A percentile compares a stretch with the other conserved stretches of the same genome.
These are phyloP conservation scores for Drosophila sulfurigaster DNA, from an alignment of 1,140 invertebrate species.

Conservation along the genomic window DNA sequence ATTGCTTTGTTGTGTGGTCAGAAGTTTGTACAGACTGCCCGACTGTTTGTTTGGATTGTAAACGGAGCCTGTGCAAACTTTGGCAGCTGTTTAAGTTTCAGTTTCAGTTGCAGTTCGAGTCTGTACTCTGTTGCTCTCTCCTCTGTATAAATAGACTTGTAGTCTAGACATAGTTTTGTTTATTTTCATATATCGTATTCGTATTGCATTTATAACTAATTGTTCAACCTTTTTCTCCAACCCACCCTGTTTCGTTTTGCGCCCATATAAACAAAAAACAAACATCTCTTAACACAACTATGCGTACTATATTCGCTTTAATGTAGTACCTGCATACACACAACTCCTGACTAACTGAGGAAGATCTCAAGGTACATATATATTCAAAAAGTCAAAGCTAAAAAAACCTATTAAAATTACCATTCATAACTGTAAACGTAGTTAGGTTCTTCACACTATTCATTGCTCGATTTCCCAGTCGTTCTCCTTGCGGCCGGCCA, in stretches of 20 bases:
- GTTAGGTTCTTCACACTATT: slow-evolving; percentile 11
- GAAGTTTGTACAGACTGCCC: slow-evolving; percentile 26
- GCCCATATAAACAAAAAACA: slow-evolving; percentile 38
- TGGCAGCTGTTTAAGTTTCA: slow-evolving; percentile 20
- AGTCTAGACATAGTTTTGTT: slow-evolving; percentile 29
- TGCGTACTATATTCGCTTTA: slow-evolving; percentile 49
- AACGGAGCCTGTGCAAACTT: slow-evolving; percentile 26
- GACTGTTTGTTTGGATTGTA: slow-evolving; percentile 35
- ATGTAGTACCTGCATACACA: slow-evolving; percentile 73
- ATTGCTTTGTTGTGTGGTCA: slow-evolving; percentile 31
- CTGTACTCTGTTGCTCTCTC: slow-evolving; percentile 29
- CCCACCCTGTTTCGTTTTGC: slow-evolving; percentile 51
- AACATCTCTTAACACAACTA: slow-evolving; percentile 24
- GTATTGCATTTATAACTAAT: slow-evolving; percentile 70
- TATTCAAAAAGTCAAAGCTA: slow-evolving; percentile 52
- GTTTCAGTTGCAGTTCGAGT: neutral
- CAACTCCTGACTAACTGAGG: slow-evolving; percentile 83
- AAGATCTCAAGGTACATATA: slow-evolving; percentile 84
- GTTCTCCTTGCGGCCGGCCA: slow-evolving; percentile 1
- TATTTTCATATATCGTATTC: slow-evolving; percentile 35
- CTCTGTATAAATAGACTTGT: slow-evolving; percentile 38
- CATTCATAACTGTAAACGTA: slow-evolving; percentile 45
- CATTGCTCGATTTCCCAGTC: neutral
- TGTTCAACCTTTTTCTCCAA: slow-evolving; percentile 61
- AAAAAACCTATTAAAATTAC: slow-evolving; percentile 41